These are phyloP conservation scores for Struthidea cinerea DNA, from an alignment of 2,113 vertebrate genomes.

Conservation along the genomic window DNA sequence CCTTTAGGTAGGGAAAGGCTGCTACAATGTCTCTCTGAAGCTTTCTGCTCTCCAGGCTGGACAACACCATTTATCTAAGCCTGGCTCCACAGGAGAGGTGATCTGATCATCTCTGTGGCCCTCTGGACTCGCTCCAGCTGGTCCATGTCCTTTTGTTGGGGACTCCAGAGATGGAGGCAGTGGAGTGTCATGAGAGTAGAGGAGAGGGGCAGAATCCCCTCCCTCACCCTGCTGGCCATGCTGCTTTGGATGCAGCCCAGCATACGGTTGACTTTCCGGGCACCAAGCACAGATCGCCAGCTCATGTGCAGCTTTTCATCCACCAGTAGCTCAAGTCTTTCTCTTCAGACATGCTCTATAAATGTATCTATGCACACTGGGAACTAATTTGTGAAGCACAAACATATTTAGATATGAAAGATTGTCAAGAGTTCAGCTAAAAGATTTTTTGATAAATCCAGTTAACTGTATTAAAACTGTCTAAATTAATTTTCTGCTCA, in stretches of 20 bases:
- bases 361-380: background rate
- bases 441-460: background rate
- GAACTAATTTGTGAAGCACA: background rate
- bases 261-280: background rate
- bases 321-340: background rate
- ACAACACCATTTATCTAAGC: background rate
- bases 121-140: fast-evolving
- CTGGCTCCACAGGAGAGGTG: background rate
- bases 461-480: background rate
- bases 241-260: background rate
- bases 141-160: background rate
- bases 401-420: background rate
- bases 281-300: background rate
- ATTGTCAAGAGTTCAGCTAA: background rate
- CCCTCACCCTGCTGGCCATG: fast-evolving
- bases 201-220: background rate
- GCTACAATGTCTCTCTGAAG: background rate
- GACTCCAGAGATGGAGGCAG: background rate
- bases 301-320: background rate
- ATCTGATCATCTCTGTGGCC: background rate
- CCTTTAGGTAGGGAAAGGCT: background rate
- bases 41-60: background rate
- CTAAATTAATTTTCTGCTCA: background rate
- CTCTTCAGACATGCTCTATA: background rate
- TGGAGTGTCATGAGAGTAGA: background rate